Evolutionary conservation across 2,888 invertebrate genomes (phyloP), one percentile per base, ranked within the genome.

Genomic region (Altica lythri): DNA sequence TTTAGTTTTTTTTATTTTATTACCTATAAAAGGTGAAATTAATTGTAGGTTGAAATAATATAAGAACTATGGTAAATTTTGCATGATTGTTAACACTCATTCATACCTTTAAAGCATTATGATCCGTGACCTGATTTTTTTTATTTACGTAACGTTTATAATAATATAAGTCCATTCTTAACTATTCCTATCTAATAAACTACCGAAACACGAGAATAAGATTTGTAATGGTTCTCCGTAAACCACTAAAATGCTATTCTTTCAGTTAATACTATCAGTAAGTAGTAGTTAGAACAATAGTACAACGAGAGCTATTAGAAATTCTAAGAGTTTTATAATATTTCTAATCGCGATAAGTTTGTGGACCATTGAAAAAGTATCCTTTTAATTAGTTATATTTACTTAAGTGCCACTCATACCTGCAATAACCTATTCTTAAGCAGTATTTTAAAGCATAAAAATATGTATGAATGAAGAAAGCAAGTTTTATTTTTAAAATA

Each of bases 321-420:
- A n/a, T n/a, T n/a, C n/a, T n/a, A n/a, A n/a, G n/a, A n/a, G n/a
- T n/a, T n/a, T n/a, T n/a, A n/a, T n/a, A n/a, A n/a, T n/a, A n/a
- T n/a, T n/a, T 43, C 9, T 12, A 14, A 14, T 1, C 10, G 16
- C 19, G 38, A 5, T 2, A 22, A 45, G 44, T 32, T 44, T 32
- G 32, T 32, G 3, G 38, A 49, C 42, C 40, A 42, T 18, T 25
- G 8, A 40, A 19, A 29, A n/a, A n/a, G n/a, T n/a, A n/a, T n/a
- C n/a, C n/a, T 32, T 30, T 22, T 40, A 22, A n/a, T 19, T 29
- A 13, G 8, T 44, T 44, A 42, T 46, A n/a, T n/a, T n/a, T n/a
- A n/a, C n/a, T n/a, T n/a, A n/a, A 57, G 49, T 51, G 42, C 48
- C 48, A 47, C n/a, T 32, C 27, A 42, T 59, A 53, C 53, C 50